phyloP scores from a whole-genome alignment of 1,140 invertebrate genomes.

The Eriosoma lanigerum region DNA sequence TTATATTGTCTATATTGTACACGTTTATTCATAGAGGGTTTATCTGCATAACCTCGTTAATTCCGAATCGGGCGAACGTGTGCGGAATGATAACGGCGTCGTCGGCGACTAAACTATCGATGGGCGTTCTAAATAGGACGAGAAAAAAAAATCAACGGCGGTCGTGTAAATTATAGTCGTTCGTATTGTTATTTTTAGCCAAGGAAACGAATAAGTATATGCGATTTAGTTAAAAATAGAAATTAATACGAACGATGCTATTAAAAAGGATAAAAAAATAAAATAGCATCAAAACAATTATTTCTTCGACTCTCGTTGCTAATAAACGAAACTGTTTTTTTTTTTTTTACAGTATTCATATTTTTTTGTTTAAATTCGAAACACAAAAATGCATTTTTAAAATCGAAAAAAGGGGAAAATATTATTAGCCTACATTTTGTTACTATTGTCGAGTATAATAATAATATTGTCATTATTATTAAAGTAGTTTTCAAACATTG shows the following conservation, averaged over 20 bases:
- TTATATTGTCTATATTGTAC: background rate
- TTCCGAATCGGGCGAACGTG: slow-evolving; percentile 28
- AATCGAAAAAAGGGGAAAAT: background rate
- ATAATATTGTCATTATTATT: background rate
- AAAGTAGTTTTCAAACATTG: background rate
- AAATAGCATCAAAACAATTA: too few species aligned
- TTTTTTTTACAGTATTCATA: background rate
- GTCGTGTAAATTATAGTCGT: background rate
- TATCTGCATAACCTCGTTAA: slow-evolving; percentile 48
- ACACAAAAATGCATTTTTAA: background rate
- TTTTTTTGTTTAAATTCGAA: too few species aligned
- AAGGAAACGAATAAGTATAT: background rate
- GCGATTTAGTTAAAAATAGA: background rate
- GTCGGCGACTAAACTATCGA: background rate
- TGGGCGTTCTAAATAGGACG: background rate
- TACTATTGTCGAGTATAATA: background rate
- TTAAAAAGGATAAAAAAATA: too few species aligned
- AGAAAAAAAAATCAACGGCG: background rate
- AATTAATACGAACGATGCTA: background rate
- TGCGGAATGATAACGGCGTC: slow-evolving; percentile 17
- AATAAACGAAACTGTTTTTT: too few species aligned
- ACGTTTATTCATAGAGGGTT: background rate
- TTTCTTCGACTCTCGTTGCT: too few species aligned
- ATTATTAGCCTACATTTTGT: background rate
- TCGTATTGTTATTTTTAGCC: slow-evolving; percentile 2